Evolutionary conservation across 2,113 vertebrate genomes (phyloP).

Genomic region (Choloepus hoffmanni): DNA sequence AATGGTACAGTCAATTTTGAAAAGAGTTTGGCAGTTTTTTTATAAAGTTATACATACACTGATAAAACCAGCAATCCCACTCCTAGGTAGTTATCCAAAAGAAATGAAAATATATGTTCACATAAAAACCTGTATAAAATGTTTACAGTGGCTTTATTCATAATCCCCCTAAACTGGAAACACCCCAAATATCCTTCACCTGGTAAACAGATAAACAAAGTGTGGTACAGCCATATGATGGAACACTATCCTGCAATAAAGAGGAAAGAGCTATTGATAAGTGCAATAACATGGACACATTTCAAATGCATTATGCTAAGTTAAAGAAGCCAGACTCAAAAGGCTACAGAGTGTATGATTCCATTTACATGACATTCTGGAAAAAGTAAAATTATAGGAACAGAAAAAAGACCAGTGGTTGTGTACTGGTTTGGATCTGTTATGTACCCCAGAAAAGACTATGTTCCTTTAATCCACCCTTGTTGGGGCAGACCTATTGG

Average conservation of each 20-base stretch:
- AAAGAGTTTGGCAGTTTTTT: not conserved
- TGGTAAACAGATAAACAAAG: not conserved
- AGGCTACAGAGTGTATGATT: not conserved
- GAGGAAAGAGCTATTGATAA: not conserved
- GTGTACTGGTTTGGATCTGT: too few species aligned
- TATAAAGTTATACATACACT: not conserved
- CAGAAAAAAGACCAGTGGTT: not conserved
- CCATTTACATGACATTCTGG: not conserved
- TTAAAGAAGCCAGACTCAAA: not conserved
- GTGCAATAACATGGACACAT: not conserved
- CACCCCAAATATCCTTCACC: not conserved
- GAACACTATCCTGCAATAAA: not conserved
- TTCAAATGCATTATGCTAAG: not conserved
- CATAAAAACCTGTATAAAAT: not conserved
- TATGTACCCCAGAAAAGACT: too few species aligned
- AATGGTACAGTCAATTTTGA: not conserved
- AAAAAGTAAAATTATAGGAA: constrained; percentile 32
- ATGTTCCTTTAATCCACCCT: too few species aligned
- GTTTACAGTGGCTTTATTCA: not conserved
- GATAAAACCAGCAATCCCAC: not conserved
- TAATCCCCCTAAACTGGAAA: not conserved
- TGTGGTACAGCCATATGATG: not conserved
- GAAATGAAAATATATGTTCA: too few species aligned
- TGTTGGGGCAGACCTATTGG: too few species aligned
- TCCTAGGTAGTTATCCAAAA: not conserved